These are phyloP conservation scores for Paramacrobiotus metropolitanus DNA, from an alignment of 1,140 invertebrate genomes.

Conservation along the genomic window DNA sequence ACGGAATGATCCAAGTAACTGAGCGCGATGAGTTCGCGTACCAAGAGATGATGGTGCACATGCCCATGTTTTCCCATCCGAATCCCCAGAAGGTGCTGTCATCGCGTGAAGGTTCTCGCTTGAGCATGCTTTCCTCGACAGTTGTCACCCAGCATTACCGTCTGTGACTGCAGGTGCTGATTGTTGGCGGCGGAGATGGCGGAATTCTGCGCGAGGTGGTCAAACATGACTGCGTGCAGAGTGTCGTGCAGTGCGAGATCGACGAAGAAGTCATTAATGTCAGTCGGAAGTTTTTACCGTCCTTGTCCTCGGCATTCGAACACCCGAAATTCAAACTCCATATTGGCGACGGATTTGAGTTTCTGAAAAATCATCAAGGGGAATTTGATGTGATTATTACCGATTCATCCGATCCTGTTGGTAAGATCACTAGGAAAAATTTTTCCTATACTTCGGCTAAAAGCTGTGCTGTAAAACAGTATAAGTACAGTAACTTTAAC, in stretches of 20 bases:
- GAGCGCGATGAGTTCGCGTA: conserved; percentile 90
- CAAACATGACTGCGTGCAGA: conserved; percentile 68
- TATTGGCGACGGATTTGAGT: conserved; percentile 82
- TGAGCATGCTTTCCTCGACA: conserved; percentile 6
- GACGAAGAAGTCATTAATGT: conserved; percentile 71
- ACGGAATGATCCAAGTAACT: conserved; percentile 90
- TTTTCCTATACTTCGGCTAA: too few relatives aligned
- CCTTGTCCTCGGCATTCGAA: conserved; percentile 61
- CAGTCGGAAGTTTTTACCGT: conserved; percentile 66
- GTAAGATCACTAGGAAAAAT: too few relatives aligned
- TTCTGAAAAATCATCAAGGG: conserved; percentile 55
- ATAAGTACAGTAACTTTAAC: too few relatives aligned
- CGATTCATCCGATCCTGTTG: conserved; percentile 86
- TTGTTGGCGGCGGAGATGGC: conserved; percentile 92
- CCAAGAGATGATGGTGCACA: conserved; percentile 91
- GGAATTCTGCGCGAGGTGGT: conserved; percentile 78
- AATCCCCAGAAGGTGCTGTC: conserved; percentile 54
- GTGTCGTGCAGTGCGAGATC: conserved; percentile 79
- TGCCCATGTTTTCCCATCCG: conserved; percentile 71
- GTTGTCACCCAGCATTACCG: too few relatives aligned
- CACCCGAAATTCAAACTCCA: conserved; percentile 57
- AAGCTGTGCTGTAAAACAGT: too few relatives aligned
- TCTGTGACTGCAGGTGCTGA: too few relatives aligned
- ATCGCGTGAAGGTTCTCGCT: conserved; percentile 4
- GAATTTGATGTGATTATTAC: conserved; percentile 95